Evolutionary conservation across 2,113 vertebrate species (phyloP), one percentile per base, ranked within the genome.

Genomic region (Labrus mixtus): DNA sequence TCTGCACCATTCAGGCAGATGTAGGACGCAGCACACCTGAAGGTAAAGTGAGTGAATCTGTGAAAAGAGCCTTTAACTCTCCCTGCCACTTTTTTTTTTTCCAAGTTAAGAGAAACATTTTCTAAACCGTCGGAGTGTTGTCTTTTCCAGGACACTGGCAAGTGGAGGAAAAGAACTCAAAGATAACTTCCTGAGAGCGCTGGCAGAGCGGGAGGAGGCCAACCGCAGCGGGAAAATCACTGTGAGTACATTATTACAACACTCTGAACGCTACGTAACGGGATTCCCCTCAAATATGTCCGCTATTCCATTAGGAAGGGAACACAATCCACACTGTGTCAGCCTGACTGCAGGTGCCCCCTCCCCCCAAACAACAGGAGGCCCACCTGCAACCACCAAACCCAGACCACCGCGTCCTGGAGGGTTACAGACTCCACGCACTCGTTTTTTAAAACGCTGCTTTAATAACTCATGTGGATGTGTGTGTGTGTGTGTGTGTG

Each of bases 161-260:
- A 96, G 94, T 79, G 65, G 90, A 76, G 95, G 95, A 87, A 95
- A 95, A 87, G 94, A 96, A 23, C 83, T 95, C 76, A 93, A 93
- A 36, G 94, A 96, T 79, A 88, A 94, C 90, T 97, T 96, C 87
- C 92, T 96, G 86, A 86, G 69, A 84, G 95, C 94, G 12, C 85
- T 96, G 86, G 95, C 93, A 29, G 73, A 92, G 71, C 95, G 95
- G 74, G 96, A 96, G 90, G 95, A 95, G 93, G 94, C 93, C 78
- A 96, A 95, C 87, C 84, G 82, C 63, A 92, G 29, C 61, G 95
- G 95, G 86, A 95, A 91, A 93, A 90, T 95, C 89, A 95, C 90
- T 39, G 95, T 97, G 93, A 97, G 97, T 97, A 94, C 89, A 82
- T 89, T 93, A 90, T 91, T 93, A 88, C 93, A 89, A 69, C 89